These are phyloP conservation scores for Fabriciana adippe DNA, from an alignment of 2,888 invertebrate genomes.

Conservation along the genomic window DNA sequence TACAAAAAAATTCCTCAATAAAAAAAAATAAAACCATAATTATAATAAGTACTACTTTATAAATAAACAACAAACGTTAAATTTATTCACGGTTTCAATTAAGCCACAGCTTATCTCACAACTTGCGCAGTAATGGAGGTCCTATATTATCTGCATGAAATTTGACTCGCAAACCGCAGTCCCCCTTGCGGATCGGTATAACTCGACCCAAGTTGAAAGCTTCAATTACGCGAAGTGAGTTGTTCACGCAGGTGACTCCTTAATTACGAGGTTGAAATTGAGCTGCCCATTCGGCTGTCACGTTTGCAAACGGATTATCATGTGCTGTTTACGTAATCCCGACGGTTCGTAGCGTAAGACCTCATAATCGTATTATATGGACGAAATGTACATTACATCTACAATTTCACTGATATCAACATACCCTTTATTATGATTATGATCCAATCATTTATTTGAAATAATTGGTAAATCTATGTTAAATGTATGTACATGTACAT, in stretches of 20 bases:
- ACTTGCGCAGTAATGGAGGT: conserved; percentile 70
- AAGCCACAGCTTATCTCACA: conserved; percentile 69
- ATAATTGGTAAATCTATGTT: no score
- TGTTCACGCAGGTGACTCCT: conserved; percentile 81
- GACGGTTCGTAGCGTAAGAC: conserved; percentile 38
- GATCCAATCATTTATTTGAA: no score
- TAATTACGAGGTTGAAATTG: conserved; percentile 77
- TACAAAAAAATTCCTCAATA: no score
- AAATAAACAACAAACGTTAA: conserved; percentile 11
- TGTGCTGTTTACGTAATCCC: conserved; percentile 58
- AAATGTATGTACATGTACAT: no score
- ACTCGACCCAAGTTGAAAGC: conserved; percentile 76
- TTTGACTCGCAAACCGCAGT: conserved; percentile 75
- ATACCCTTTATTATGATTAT: neutral
- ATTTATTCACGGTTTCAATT: conserved; percentile 68
- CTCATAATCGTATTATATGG: conserved; percentile 28
- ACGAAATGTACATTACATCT: conserved; percentile 6
- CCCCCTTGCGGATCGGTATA: conserved; percentile 68
- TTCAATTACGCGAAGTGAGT: conserved; percentile 78
- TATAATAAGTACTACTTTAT: neutral
- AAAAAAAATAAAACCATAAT: no score
- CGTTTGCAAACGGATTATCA: conserved; percentile 75
- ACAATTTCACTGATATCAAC: conserved; percentile 1
- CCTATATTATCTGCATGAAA: conserved; percentile 77
- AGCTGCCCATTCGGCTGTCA: conserved; percentile 78